These are phyloP conservation scores for Monoplex corrugatus DNA, from an alignment of 2,888 invertebrate species.

Conservation along the genomic window DNA sequence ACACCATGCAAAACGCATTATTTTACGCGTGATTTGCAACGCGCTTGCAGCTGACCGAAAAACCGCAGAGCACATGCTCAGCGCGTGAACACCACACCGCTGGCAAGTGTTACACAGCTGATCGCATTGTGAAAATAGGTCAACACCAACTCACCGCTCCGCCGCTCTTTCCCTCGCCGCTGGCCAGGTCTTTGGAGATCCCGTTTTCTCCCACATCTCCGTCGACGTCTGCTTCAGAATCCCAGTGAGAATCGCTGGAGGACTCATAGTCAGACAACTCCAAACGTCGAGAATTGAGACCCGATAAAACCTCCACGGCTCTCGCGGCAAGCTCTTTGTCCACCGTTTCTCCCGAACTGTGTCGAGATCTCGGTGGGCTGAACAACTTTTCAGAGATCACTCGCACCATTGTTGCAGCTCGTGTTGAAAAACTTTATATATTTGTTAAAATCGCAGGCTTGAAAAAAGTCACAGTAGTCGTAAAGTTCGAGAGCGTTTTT, in stretches of 20 bases:
- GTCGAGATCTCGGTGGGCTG: slow-evolving; percentile 67
- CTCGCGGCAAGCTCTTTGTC: slow-evolving; percentile 66
- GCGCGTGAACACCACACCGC: slow-evolving; percentile 46
- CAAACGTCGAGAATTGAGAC: slow-evolving; percentile 50
- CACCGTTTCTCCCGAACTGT: slow-evolving; percentile 69
- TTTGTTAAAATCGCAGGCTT: neutral
- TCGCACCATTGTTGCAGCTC: slow-evolving; percentile 63
- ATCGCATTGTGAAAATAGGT: slow-evolving; percentile 39
- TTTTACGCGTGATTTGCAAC: neutral
- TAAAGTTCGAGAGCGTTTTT: neutral
- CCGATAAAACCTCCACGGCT: slow-evolving; percentile 59
- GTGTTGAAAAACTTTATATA: neutral
- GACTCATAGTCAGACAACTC: slow-evolving; percentile 58
- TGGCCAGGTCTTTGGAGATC: slow-evolving; percentile 10
- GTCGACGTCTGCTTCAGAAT: slow-evolving; percentile 59
- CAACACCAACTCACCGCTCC: slow-evolving; percentile 52
- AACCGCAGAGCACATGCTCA: slow-evolving; percentile 52
- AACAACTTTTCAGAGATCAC: slow-evolving; percentile 65
- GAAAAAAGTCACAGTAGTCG: neutral
- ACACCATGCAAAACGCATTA: neutral
- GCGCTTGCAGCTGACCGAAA: slow-evolving; percentile 34
- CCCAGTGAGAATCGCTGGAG: slow-evolving; percentile 63
- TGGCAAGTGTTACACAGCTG: slow-evolving; percentile 20
- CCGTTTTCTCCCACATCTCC: slow-evolving; percentile 44
- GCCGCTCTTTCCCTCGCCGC: slow-evolving; percentile 46